Evolutionary conservation across 92 coral and sea anemone species (phyloP), one percentile per base, ranked within the genome.

Genomic region (Ricordea florida): DNA sequence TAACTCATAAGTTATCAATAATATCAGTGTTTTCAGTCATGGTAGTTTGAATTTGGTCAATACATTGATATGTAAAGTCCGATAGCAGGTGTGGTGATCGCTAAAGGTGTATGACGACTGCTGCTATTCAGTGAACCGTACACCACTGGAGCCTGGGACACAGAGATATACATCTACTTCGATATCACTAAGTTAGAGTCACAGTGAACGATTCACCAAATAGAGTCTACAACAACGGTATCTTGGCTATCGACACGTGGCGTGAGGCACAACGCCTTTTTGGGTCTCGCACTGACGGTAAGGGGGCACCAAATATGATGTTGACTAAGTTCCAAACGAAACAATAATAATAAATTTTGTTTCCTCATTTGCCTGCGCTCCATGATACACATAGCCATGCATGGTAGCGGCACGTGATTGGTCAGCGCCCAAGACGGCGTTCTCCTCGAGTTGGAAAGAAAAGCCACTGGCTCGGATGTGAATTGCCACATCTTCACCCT

Each of bases 151-250:
- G 20, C 69, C 14, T 35, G 73, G 26, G 57, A 76, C 0, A 48
- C 82, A 2, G 73, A 76, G 38, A 47, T 20, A 23, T 76, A 47
- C 45, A 16, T 42, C 17, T n/a, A 48, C 32, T 65, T 73, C 23
- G 64, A 62, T 35, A 45, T 65, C 8, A 77, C 60, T 21, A 37
- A 55, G 42, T 77, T 23, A 20, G 62, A 21, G 42, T 77, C 41
- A 76, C 61, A 3, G 38, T 76, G 0, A 57, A 76, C 62, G 82
- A 72, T 31, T 32, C 56, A 1, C 73, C 82, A 0, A 76, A 76
- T 57, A 63, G 33, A 50, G 30, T 76, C n/a, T 76, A 48, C 63
- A 63, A 44, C 47, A 45, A 76, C 17, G 74, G 83, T 14, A 14
- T 73, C 7, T 2, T 26, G 13, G 37, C 22, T 0, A 18, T 14